Base-by-base conservation (phyloP, 2,888 invertebrate species). In the Epinotia ramella region DNA sequence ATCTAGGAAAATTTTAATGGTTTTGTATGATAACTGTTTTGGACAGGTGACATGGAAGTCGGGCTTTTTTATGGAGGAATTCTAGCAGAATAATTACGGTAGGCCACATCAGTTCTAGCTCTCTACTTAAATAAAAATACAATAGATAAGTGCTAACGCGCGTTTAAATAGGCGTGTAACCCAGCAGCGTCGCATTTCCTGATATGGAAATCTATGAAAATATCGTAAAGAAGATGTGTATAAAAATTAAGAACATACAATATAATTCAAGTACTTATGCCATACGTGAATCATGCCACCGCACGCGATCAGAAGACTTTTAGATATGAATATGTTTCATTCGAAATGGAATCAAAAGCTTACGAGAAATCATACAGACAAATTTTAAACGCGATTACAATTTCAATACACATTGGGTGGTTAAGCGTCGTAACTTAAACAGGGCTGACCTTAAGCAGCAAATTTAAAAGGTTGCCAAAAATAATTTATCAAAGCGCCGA, bases 401-500 rank as follows among this genome's bases (percentile, higher is more conserved):
- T 57, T 70, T 70, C 65, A 71, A 76, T 49, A 24, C 81, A 18
- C 80, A 78, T 77, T 85, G 87, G 86, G 86, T 86, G 86, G 85
- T 81, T 83, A 79, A 64, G 64, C 67, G 77, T 79, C 82, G 83
- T 87, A 87, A 85, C 81, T 83, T 77, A 79, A 69, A 78, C 76
- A 78, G 69, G 80, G 76, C 78, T 79, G 72, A 79, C 77, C 70
- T 78, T 82, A 82, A 83, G 82, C 80, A 83, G 84, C 85, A 84
- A 86, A 88, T 88, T 88, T 87, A 86, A 83, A 77, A 82, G 80
- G 82, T 81, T 86, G 88, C 87, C 91, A 88, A 90, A 91, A 87
- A 91, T 91, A 88, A 91, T 91, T 88, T 91, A 89, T 89, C 87
- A 87, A 83, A 78, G 68, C 80, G 75, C 76, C 85, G 87, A 92